Base-by-base conservation (phyloP, 2,888 invertebrate species). In the Adelphocoris suturalis region DNA sequence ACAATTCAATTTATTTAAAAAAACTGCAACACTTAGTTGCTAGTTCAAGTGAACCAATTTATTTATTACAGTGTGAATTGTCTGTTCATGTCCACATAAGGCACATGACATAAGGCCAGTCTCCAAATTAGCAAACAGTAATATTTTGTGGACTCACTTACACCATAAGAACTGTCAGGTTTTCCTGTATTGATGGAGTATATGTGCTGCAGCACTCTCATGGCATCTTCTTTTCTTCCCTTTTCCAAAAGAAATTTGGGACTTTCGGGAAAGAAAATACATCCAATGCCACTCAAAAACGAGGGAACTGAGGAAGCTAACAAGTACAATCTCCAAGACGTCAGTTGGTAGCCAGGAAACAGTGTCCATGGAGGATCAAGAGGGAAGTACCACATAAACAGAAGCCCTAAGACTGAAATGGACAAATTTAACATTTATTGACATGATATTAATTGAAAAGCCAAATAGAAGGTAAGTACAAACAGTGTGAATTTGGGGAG, bases 231-330 rank as follows among this genome's bases (percentile, higher is more conserved):
- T 91, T 95, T 95, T 76, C 95, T 94, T 0, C 96, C 96, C 78
- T 95, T 94, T 0, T 96, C 95, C 95, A 97, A 95, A 5, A 97
- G 94, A 93, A 96, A 97, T 93, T 96, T 96, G 9, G 97, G 97
- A 92, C 96, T 97, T 93, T 97, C 97, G 0, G 97, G 93, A 80
- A 92, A 96, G 90, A 96, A 94, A 86, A 95, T 94, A 0, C 94
- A 94, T 48, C 96, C 91, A 19, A 91, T 46, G 0, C 96, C 96
- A 11, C 96, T 95, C 0, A 96, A 92, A 0, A 97, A 92, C 28
- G 96, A 96, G 12, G 97, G 96, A 90, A 96, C 90, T 0, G 95
- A 95, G 0, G 95, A 94, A 2, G 92, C 47, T 0, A 93, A 91
- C 0, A 93, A 90, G 91, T 94, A 95, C 4, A 95, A 92, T 23